Base-by-base conservation (phyloP, 2,113 vertebrate species). In the Nannobrachium achirus region DNA sequence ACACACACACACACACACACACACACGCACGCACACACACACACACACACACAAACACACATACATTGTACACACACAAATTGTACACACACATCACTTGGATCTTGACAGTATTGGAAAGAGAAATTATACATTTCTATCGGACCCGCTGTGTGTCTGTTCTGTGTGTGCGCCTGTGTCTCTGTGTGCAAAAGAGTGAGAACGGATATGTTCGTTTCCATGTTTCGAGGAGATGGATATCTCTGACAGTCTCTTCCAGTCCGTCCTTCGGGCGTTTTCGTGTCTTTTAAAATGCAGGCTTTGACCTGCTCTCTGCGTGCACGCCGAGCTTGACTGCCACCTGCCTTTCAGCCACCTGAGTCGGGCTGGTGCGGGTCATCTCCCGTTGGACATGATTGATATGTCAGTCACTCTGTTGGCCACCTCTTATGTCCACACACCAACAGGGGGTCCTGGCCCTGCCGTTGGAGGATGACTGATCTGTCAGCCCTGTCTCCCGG, bases 111-210 rank as follows among this genome's bases (percentile, higher is more conserved):
- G 78, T 81, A 82, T 82, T 75, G 74, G 63, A 76, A 81, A 84
- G 78, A 78, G 66, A 85, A 80, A 91, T 88, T 80, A 81, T 80
- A 79, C 77, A 79, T 90, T 84, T 91, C 87, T 84, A 86, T 2
- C 13, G 78, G 77, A 84, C 73, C 63, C 71, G 56, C 45, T 82
- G 64, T 78, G 49, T 64, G 38, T 57, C 38, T 49, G 46, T 63
- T 13, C 14, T 50, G 38, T 76, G 38, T 65, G 38, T 52, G 1
- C 25, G 25, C 25, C 25, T 33, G 25, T n/a, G n/a, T n/a, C n/a
- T n/a, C n/a, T n/a, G n/a, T n/a, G n/a, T 33, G 25, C 25, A 33
- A 33, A 33, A 33, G 25, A 33, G 25, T 33, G 25, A 33, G 25
- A 1, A 5, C 6, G 25, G 25, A 2, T 5, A 33, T 33, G 25